A percentile compares a stretch with the other conserved stretches of the same genome.
Conservation (phyloP, 1,140 invertebrate species). For the Riptortus pedestris region DNA sequence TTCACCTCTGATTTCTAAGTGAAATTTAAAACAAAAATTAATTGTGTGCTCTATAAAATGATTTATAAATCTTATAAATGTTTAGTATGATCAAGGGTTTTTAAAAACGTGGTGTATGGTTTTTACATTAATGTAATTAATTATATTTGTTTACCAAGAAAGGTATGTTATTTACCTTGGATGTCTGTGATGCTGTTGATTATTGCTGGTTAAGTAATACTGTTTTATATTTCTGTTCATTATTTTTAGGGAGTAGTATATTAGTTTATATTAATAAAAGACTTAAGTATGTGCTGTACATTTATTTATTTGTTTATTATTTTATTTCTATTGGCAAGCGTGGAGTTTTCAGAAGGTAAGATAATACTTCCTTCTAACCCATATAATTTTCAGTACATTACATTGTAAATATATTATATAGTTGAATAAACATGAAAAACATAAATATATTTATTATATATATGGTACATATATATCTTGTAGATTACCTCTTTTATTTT, state of each 20-base stretch:
- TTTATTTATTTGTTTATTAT: constrained; percentile 4
- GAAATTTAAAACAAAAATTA: no score
- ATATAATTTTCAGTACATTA: not conserved
- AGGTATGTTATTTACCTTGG: no score
- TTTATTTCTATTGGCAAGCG: constrained; percentile 3
- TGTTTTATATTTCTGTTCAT: constrained; percentile 1
- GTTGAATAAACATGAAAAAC: not conserved
- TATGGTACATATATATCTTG: not conserved
- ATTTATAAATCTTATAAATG: no score
- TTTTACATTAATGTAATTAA: no score
- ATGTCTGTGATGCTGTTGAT: constrained; percentile 15
- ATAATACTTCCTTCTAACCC: not conserved
- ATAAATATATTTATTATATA: not conserved
- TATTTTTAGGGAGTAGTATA: not conserved
- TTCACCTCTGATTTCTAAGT: no score
- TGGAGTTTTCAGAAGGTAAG: not conserved
- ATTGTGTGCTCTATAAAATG: no score
- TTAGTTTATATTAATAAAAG: not conserved
- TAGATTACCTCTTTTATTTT: constrained; percentile 17
- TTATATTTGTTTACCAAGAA: no score
- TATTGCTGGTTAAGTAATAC: not conserved
- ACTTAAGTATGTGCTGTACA: not conserved
- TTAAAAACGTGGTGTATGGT: no score
- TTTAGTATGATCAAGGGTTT: no score
- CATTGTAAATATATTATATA: not conserved